Percentiles rank a stretch among this genome's conserved stretches.
Conservation (phyloP, 2,797 vertebrate species). For the Tangara arthus region DNA sequence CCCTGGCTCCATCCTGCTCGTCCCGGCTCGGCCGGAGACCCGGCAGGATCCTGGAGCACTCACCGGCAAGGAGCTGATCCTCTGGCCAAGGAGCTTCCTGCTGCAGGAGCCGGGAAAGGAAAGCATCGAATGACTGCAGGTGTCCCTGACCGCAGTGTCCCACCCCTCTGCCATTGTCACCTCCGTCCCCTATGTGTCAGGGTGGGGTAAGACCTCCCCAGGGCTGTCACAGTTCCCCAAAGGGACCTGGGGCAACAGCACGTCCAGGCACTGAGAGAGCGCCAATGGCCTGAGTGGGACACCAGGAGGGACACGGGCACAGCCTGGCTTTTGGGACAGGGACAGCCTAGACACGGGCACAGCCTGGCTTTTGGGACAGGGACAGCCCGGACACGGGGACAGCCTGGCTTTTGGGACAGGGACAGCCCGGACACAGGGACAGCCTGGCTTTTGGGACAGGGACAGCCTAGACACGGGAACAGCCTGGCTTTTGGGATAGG, state of each 20-base stretch:
- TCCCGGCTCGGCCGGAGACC: too few relatives aligned
- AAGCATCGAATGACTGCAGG: not conserved
- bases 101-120: not conserved
- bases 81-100: slow-evolving; percentile 78
- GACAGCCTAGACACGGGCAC: too few relatives aligned
- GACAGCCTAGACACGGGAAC: too few relatives aligned
- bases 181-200: fast-evolving
- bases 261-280: too few relatives aligned
- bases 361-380: too few relatives aligned
- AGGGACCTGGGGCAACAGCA: not conserved
- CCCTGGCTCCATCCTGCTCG: not conserved
- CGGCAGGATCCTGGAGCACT: slow-evolving; percentile 27
- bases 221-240: not conserved
- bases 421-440: too few relatives aligned
- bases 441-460: not conserved
- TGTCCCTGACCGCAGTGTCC: not conserved
- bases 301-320: too few relatives aligned
- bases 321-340: too few relatives aligned
- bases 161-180: not conserved
- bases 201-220: not conserved
- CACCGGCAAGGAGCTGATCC: slow-evolving; percentile 86
- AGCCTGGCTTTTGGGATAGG: too few relatives aligned
- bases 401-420: too few relatives aligned
- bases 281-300: fast-evolving
- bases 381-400: too few relatives aligned